phyloP scores from a whole-genome alignment of 1,140 invertebrate genomes.

The Panagrolaimus sp. region DNA sequence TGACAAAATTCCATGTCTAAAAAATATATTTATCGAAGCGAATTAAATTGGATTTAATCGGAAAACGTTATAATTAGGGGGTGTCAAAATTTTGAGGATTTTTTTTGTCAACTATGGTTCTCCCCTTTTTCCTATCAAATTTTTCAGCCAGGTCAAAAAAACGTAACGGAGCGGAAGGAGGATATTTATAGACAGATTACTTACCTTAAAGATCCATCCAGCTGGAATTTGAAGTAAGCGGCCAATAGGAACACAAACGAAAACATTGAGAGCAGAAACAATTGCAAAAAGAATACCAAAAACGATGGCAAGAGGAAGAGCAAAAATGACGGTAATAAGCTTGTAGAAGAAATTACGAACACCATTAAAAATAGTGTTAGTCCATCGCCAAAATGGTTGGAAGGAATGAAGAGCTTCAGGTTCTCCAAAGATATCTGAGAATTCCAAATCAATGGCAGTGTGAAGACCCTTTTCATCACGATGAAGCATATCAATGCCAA shows the following conservation, averaged over 20 bases:
- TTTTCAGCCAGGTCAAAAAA: neutral
- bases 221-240: conserved; percentile 28
- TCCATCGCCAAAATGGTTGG: conserved; percentile 60
- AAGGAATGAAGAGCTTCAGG: conserved; percentile 61
- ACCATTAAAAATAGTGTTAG: conserved; percentile 60
- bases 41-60: too few species aligned
- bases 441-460: conserved; percentile 54
- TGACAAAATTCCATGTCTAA: conserved; percentile 26
- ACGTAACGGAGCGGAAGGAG: neutral
- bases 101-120: too few species aligned
- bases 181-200: conserved; percentile 24
- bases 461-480: conserved; percentile 29
- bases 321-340: conserved; percentile 23
- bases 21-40: conserved; percentile 9
- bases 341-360: conserved; percentile 61
- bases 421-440: conserved; percentile 63
- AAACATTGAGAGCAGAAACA: conserved; percentile 26
- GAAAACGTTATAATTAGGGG: too few species aligned
- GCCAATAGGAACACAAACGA: conserved; percentile 25
- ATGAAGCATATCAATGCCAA: conserved; percentile 26
- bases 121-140: too few species aligned
- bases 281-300: conserved; percentile 32
- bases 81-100: too few species aligned
- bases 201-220: conserved; percentile 36
- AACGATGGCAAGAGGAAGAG: conserved; percentile 22